Base-by-base conservation (phyloP, 2,797 vertebrate genomes). In the Fundulus diaphanus region DNA sequence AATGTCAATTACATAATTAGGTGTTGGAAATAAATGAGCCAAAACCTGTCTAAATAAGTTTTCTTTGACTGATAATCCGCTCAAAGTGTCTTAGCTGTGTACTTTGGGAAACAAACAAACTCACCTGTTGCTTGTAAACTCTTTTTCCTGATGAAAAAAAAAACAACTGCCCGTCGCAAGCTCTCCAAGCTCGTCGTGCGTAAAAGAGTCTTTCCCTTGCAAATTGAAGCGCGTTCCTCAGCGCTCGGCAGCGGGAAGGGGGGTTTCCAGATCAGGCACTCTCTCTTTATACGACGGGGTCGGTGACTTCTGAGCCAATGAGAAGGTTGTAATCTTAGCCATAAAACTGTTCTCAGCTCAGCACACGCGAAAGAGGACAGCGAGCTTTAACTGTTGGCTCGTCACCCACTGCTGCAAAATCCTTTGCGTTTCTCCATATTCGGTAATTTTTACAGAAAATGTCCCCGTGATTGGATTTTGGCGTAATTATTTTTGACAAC, bases 251-350 rank as follows among this genome's bases (percentile, higher is more conserved):
- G 76, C 51, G 46, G 83, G 73, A 59, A 77, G 75, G 77, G 70
- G 86, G 56, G 78, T 15, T 73, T 80, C 52, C 76, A 20, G 74
- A 88, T 76, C 74, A 71, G 56, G 6, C 57, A 54, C 84, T 42
- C 86, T 46, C 65, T 70, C 85, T 93, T 93, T 92, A 92, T 92
- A 93, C 57, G 61, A 79, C 40, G 84, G 82, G 86, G 78, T 87
- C 87, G 75, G 57, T 85, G 88, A 89, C 87, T 90, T 82, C 78
- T 89, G 83, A 94, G 90, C 93, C 93, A 93, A 94, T 93, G 90
- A 87, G 91, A 67, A 73, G 87, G 80, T 85, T 76, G 79, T 87
- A 83, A 73, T 83, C 63, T 90, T 87, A 82, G 80, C 72, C 80
- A 82, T 73, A 13, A 61, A 88, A 78, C 75, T 56, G 51, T 61